Base-by-base conservation (phyloP, 2,113 vertebrate genomes). In the Xyliphius kryptos region DNA sequence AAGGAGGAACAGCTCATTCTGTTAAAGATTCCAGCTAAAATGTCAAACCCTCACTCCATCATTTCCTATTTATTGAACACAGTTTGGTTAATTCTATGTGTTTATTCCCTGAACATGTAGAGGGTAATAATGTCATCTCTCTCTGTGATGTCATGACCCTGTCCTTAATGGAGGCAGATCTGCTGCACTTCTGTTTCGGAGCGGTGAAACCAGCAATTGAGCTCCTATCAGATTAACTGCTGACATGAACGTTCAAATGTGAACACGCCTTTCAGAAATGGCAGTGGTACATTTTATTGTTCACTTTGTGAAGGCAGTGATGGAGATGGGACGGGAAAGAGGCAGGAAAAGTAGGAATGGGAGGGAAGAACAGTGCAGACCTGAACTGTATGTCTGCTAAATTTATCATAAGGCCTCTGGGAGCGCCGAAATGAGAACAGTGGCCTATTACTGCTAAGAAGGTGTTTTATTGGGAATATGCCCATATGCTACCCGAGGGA, bases 381-480 rank as follows among this genome's bases (percentile, higher is more conserved):
- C 82, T 86, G 83, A 88, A 88, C 84, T 87, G 86, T 87, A 76
- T 72, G 85, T 88, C 87, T 91, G 89, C 86, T 91, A 89, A 92
- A 90, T 89, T 89, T 85, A 85, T 91, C 85, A 82, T 84, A 81
- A 89, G 91, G 85, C 91, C 91, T 88, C 74, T 80, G 91, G 91
- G 90, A 92, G 85, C 72, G 77, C 52, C 90, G 92, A 92, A 90
- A 89, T 80, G 82, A 91, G 87, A 90, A 87, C 85, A 83, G 90
- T 91, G 91, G 89, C 85, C 90, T 87, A 83, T 90, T 91, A 88
- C 87, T 86, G 87, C 88, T 91, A 84, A 91, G 87, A 91, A 91
- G 89, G 89, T 92, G 88, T 95, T 94, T 92, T 94, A 92, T 87
- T 90, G 89, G 89, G 89, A 92, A 87, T 83, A 85, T 59, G 58